These are phyloP conservation scores for Salticus scenicus DNA, from an alignment of 2,888 invertebrate species.

Conservation along the genomic window DNA sequence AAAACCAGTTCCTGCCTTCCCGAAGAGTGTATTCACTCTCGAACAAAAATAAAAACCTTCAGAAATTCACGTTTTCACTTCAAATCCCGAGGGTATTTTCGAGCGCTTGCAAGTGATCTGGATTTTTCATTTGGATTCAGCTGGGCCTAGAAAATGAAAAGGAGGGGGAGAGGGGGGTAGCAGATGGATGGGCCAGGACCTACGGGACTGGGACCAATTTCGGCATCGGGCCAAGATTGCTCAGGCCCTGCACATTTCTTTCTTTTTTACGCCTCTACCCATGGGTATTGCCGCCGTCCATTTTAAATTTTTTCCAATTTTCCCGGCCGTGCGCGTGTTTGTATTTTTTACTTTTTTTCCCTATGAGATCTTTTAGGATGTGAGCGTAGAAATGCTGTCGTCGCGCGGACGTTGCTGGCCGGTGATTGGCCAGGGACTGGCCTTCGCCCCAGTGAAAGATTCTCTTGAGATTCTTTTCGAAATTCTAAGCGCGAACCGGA, in stretches of 20 bases:
- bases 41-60: conserved; percentile 9
- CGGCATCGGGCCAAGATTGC: conserved; percentile 19
- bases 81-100: neutral
- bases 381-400: neutral
- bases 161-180: neutral
- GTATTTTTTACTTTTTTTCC: neutral
- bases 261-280: neutral
- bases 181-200: conserved; percentile 13
- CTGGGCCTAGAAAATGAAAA: conserved; percentile 1
- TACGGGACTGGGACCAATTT: conserved; percentile 17
- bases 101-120: conserved; percentile 51
- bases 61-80: conserved; percentile 12
- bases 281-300: conserved; percentile 13
- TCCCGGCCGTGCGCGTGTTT: conserved; percentile 9
- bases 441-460: neutral
- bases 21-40: neutral
- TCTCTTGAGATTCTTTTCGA: neutral
- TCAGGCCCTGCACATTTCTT: neutral
- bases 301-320: conserved; percentile 19
- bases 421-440: conserved; percentile 16
- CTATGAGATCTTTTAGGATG: neutral
- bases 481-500: neutral
- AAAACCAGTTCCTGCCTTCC: neutral
- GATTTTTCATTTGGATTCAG: conserved; percentile 68
- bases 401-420: conserved; percentile 17